Conservation (phyloP, 2,113 vertebrate genomes). For the Dipodomys stephensi region DNA sequence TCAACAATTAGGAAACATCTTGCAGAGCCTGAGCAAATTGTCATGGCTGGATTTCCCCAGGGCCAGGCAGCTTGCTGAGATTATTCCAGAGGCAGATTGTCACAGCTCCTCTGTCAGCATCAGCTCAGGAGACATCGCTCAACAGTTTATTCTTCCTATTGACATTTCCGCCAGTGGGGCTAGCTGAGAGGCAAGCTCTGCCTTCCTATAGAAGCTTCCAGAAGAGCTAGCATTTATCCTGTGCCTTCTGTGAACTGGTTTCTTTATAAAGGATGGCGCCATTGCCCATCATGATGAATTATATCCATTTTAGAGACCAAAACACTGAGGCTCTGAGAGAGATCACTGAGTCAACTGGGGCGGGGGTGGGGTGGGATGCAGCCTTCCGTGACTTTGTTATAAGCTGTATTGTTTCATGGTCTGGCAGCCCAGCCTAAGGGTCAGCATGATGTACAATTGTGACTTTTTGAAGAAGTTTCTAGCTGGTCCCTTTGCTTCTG, state of each 20-base stretch:
- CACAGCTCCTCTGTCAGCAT: neutral
- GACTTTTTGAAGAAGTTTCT: neutral
- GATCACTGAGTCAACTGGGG: neutral
- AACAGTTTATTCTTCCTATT: neutral
- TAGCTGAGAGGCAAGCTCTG: conserved; percentile 4
- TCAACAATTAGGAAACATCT: conserved; percentile 7
- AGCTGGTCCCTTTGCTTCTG: neutral
- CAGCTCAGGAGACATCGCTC: conserved; percentile 24
- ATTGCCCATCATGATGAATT: neutral
- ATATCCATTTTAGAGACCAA: neutral
- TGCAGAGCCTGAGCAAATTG: neutral
- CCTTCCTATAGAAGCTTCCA: neutral
- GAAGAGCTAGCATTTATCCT: neutral
- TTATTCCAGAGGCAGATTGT: conserved; percentile 58
- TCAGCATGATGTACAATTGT: neutral
- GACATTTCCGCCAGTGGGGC: neutral
- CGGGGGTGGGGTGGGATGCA: neutral
- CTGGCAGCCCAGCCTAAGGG: neutral
- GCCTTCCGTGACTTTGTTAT: rapidly evolving
- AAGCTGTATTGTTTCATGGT: rapidly evolving
- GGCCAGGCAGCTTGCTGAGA: conserved; percentile 21
- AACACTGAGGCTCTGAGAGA: neutral
- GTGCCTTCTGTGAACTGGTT: neutral
- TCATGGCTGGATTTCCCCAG: conserved; percentile 25
- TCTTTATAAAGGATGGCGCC: neutral